Conservation (phyloP, 2,888 invertebrate species). For the Schizaphis graminum region DNA sequence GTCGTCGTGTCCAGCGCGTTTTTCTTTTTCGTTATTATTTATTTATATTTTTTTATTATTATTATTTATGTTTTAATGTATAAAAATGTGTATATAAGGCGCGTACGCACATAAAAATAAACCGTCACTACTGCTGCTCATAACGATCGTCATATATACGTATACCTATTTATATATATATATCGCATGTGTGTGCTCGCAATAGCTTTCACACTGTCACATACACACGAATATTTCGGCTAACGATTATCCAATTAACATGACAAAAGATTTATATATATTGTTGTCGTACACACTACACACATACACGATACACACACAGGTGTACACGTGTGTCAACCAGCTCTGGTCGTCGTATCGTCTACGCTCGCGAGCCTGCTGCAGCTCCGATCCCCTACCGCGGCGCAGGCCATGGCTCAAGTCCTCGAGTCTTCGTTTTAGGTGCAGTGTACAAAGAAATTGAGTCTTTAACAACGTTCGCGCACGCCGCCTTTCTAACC, state of each 20-base stretch:
- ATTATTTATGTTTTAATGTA: conserved; percentile 58
- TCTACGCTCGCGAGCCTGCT: not conserved
- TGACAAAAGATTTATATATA: conserved; percentile 65
- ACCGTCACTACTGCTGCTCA: conserved; percentile 13
- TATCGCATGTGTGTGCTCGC: conserved; percentile 3
- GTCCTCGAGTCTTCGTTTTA: not conserved
- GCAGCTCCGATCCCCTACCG: conserved; percentile 16
- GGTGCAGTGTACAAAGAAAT: conserved; percentile 37
- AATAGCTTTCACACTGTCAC: conserved; percentile 59
- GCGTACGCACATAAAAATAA: conserved; percentile 1
- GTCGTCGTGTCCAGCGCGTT: conserved; percentile 57
- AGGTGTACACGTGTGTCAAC: not conserved
- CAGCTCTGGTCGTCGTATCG: not conserved
- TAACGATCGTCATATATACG: conserved; percentile 20
- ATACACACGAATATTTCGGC: conserved; percentile 49
- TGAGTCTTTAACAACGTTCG: conserved; percentile 47
- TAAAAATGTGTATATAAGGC: conserved; percentile 13
- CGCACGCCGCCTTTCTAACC: conserved; percentile 20
- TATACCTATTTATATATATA: not conserved
- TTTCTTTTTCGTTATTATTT: not conserved
- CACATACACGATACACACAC: not conserved
- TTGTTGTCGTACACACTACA: not conserved
- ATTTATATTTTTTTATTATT: conserved; percentile 31
- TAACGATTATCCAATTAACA: conserved; percentile 65
- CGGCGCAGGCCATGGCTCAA: not conserved